A percentile compares a stretch with the other conserved stretches of the same genome.
These are phyloP conservation scores for Muscina levida DNA, from an alignment of 2,888 invertebrate species.

Conservation along the genomic window DNA sequence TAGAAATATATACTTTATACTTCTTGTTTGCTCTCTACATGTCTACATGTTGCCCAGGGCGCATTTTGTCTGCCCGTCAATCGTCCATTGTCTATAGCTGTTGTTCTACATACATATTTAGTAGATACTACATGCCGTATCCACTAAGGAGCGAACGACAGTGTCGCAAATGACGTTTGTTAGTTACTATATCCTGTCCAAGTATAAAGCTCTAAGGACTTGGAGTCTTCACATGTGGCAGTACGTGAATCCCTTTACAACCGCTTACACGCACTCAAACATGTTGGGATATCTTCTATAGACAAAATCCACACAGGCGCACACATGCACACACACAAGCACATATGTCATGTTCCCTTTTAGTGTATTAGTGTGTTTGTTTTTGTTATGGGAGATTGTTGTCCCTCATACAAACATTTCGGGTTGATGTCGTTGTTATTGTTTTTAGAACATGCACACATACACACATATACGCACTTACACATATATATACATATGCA, in stretches of 20 bases:
- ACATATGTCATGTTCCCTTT: background rate
- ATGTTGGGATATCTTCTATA: background rate
- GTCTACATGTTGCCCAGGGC: too few species aligned
- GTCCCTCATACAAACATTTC: background rate
- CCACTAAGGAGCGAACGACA: background rate
- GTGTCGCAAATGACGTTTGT: conserved; percentile 3
- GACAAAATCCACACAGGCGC: background rate
- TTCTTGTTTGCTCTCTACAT: too few species aligned
- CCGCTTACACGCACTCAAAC: background rate
- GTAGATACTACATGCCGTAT: background rate
- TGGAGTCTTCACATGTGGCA: conserved; percentile 31
- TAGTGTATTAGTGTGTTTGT: background rate
- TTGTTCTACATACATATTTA: too few species aligned
- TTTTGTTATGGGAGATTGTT: background rate
- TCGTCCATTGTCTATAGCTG: too few species aligned
- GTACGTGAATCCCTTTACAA: conserved; percentile 13
- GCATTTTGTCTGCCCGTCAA: too few species aligned
- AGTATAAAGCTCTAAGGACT: conserved; percentile 8
- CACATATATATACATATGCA: background rate
- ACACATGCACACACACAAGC: too few species aligned
- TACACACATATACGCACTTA: background rate
- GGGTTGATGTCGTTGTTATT: too few species aligned
- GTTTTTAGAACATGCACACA: too few species aligned
- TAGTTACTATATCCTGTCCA: conserved; percentile 9
- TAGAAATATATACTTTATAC: too few species aligned